Evolutionary conservation across 2,113 vertebrate species (phyloP).

Genomic region (Plecturocebus donacophilus): DNA sequence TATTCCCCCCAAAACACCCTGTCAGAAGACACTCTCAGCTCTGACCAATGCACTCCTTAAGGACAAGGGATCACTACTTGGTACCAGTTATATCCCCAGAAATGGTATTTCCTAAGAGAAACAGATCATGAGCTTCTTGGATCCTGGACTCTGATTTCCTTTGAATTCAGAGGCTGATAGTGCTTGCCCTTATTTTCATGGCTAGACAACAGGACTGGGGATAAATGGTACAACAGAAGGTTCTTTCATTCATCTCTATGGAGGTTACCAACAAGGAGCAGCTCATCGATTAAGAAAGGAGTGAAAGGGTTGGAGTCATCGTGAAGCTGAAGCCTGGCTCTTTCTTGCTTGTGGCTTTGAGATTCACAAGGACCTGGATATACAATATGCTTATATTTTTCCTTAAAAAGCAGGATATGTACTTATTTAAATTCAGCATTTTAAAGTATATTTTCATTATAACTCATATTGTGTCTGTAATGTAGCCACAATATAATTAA

Average conservation of each 20-base stretch:
- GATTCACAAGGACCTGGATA: not conserved
- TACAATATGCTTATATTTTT: not conserved
- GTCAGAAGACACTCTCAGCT: no score
- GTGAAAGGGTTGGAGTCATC: not conserved
- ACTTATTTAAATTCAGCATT: conserved; percentile 31
- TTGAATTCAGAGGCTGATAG: not conserved
- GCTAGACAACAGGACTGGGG: not conserved
- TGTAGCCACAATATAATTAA: not conserved
- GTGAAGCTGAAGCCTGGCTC: not conserved
- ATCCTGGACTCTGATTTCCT: not conserved
- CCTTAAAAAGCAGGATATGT: not conserved
- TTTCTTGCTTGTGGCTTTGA: not conserved
- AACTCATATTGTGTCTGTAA: not conserved
- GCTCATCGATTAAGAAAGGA: not conserved
- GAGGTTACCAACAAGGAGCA: not conserved
- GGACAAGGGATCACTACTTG: not conserved
- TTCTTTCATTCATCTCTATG: not conserved
- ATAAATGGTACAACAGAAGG: not conserved
- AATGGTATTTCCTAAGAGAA: not conserved
- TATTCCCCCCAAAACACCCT: not conserved
- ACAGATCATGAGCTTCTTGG: not conserved
- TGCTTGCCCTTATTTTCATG: not conserved
- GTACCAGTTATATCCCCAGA: not conserved
- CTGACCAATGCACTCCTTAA: not conserved
- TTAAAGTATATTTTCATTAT: not conserved